Evolutionary conservation across 2,797 vertebrate genomes (phyloP).

Genomic region (Urocyon cinereoargenteus): DNA sequence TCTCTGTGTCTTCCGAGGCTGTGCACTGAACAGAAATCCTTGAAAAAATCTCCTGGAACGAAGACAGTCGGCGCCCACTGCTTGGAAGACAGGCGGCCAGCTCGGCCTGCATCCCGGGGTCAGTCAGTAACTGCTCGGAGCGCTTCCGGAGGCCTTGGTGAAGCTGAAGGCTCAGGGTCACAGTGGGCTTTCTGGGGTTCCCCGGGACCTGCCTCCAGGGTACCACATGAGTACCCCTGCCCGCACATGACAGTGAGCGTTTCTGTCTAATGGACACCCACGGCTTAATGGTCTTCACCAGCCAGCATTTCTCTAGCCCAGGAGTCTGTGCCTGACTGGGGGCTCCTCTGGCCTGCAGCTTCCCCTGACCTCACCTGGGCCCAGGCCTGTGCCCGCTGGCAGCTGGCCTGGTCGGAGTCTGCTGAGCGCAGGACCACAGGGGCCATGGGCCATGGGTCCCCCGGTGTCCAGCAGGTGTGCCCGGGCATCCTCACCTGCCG

Average conservation of each 20-base stretch:
- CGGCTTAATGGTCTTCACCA: background rate
- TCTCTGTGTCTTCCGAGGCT: background rate
- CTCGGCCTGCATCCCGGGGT: too few species aligned
- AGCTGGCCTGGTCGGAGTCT: background rate
- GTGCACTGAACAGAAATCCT: background rate
- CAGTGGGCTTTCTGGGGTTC: background rate
- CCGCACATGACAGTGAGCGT: background rate
- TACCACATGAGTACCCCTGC: background rate
- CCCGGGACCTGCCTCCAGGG: background rate
- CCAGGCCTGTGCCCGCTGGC: background rate
- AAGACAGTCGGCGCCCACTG: background rate
- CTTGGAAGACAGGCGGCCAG: background rate
- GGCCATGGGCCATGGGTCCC: background rate
- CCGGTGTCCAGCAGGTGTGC: background rate
- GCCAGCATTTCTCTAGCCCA: background rate
- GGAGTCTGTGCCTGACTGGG: background rate
- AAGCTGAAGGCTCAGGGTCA: background rate
- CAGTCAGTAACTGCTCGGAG: background rate
- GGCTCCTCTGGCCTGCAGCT: background rate
- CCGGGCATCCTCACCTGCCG: background rate
- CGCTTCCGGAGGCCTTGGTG: background rate
- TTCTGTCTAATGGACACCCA: background rate
- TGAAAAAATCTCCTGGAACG: background rate
- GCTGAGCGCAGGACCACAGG: background rate
- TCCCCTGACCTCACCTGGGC: background rate